These are phyloP conservation scores for Timema cristinae DNA, from an alignment of 2,888 invertebrate genomes.

Conservation along the genomic window DNA sequence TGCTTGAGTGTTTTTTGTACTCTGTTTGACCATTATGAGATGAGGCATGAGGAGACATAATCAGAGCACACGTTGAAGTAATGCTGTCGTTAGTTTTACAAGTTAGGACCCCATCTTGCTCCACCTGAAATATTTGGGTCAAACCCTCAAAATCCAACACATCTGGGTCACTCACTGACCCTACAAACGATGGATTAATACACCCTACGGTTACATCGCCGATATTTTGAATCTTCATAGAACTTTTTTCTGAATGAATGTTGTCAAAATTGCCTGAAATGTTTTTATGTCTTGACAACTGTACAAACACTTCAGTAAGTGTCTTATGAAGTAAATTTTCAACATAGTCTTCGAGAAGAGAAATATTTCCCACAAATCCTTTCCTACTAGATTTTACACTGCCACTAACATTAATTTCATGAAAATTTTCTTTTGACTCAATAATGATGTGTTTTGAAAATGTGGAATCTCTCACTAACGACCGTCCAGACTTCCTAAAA, in stretches of 20 bases:
- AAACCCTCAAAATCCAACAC: background rate
- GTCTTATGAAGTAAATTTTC: slow-evolving; percentile 9
- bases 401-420: too few species aligned
- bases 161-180: slow-evolving; percentile 17
- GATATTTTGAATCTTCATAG: background rate
- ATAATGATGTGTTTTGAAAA: background rate
- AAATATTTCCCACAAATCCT: background rate
- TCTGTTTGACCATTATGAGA: too few species aligned
- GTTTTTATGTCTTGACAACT: background rate
- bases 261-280: background rate
- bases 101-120: too few species aligned
- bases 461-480: slow-evolving; percentile 34
- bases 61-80: too few species aligned
- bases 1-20: too few species aligned
- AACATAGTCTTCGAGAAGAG: background rate
- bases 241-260: background rate
- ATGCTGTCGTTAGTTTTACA: too few species aligned
- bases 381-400: background rate
- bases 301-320: background rate
- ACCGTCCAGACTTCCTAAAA: slow-evolving; percentile 43
- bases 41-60: too few species aligned
- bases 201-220: slow-evolving; percentile 16
- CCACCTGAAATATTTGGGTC: too few species aligned
- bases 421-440: background rate
- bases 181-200: slow-evolving; percentile 22